Evolutionary conservation across 2,113 vertebrate species (phyloP).

Genomic region (Ptyas mucosa): DNA sequence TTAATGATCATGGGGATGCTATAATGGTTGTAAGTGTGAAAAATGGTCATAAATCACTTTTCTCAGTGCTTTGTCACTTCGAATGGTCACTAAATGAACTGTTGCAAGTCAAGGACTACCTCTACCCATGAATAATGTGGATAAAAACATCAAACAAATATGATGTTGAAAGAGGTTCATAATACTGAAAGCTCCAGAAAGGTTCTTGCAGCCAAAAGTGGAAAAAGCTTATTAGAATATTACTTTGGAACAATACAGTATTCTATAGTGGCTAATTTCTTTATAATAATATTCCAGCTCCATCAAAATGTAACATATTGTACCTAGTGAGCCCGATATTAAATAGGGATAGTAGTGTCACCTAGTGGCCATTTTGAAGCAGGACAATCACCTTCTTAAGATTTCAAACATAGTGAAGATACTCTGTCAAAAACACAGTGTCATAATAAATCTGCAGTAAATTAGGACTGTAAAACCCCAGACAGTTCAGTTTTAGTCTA

Average conservation of each 20-base stretch:
- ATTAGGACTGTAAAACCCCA: neutral
- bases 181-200: neutral
- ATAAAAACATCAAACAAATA: neutral
- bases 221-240: neutral
- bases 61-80: neutral
- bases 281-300: slow-evolving; percentile 18
- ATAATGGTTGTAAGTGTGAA: no score
- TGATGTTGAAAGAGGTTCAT: neutral
- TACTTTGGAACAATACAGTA: slow-evolving; percentile 18
- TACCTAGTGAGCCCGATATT: neutral
- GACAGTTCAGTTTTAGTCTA: neutral
- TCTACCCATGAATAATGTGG: neutral
- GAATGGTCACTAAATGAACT: neutral
- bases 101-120: neutral
- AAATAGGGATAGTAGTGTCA: slow-evolving; percentile 55
- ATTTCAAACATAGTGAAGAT: neutral
- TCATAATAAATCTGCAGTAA: neutral
- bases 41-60: no score
- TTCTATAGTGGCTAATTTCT: slow-evolving; percentile 34
- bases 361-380: slow-evolving; percentile 49
- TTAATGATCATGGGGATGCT: no score
- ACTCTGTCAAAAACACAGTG: neutral
- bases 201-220: neutral
- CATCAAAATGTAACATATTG: slow-evolving; percentile 9
- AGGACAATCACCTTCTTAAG: neutral